Percentiles rank a stretch among this genome's conserved stretches.
These are phyloP conservation scores for Perca schrenkii DNA, from an alignment of 2,113 vertebrate genomes.

Conservation along the genomic window DNA sequence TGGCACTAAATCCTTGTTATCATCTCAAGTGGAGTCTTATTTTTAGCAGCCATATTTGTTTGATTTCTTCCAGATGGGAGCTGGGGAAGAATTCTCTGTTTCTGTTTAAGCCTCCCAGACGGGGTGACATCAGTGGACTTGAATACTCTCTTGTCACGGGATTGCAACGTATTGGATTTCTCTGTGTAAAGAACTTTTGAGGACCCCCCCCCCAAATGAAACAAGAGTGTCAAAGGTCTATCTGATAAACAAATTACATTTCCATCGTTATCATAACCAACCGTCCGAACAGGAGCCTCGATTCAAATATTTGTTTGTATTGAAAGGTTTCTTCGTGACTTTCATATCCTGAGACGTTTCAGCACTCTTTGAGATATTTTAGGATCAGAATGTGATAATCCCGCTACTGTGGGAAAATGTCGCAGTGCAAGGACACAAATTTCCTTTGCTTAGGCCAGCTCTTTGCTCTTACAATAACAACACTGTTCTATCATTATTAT, in stretches of 20 bases:
- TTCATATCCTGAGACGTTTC: conserved; percentile 42
- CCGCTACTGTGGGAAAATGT: conserved; percentile 74
- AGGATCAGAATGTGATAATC: conserved; percentile 44
- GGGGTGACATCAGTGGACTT: conserved; percentile 74
- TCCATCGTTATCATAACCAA: conserved; percentile 16
- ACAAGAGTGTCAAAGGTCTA: conserved; percentile 51
- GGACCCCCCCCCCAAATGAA: neutral
- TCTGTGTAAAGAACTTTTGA: neutral
- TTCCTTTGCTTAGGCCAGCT: conserved; percentile 64
- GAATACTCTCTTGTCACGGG: conserved; percentile 41
- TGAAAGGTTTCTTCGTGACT: conserved; percentile 18
- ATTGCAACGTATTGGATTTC: conserved; percentile 33
- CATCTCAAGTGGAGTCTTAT: conserved; percentile 76
- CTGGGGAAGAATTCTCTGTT: conserved; percentile 71
- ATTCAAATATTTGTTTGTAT: conserved; percentile 43
- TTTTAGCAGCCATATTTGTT: conserved; percentile 79
- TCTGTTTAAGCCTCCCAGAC: conserved; percentile 71
- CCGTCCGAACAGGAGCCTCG: conserved; percentile 22
- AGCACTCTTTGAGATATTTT: conserved; percentile 38
- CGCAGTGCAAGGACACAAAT: conserved; percentile 49
- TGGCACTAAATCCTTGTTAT: conserved; percentile 77
- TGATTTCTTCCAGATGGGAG: conserved; percentile 81
- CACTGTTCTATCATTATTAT: conserved; percentile 65
- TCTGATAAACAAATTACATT: conserved; percentile 57
- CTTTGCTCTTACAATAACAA: conserved; percentile 77